These are phyloP conservation scores for Bathynomus jamesi DNA, from an alignment of 1,140 invertebrate species.

Conservation along the genomic window DNA sequence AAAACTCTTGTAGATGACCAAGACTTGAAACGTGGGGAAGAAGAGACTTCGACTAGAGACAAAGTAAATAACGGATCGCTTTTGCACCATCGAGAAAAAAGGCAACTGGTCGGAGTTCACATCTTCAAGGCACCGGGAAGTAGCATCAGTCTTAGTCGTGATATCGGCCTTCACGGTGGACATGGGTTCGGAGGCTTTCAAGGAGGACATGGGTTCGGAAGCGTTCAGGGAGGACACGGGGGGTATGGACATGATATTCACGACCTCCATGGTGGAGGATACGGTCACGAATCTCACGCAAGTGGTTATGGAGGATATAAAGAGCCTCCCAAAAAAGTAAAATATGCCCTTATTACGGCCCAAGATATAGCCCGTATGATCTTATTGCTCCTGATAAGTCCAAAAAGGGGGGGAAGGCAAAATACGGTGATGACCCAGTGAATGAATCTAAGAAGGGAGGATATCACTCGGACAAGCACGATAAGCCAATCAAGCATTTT, in stretches of 20 bases:
- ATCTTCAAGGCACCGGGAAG: not conserved
- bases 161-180: not conserved
- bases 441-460: conserved; percentile 21
- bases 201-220: not conserved
- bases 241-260: not conserved
- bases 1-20: too few relatives aligned
- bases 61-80: not conserved
- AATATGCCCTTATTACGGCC: conserved; percentile 21
- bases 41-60: too few relatives aligned
- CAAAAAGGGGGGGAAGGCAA: conserved; percentile 23
- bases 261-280: not conserved
- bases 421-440: conserved; percentile 29
- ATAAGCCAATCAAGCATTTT: conserved; percentile 16
- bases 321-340: not conserved
- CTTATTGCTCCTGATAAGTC: conserved; percentile 19
- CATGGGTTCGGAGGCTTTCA: not conserved
- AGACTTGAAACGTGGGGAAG: too few relatives aligned
- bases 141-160: not conserved
- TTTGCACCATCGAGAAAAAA: not conserved
- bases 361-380: conserved; percentile 22
- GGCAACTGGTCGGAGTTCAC: not conserved
- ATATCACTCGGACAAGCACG: conserved; percentile 4
- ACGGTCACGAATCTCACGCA: not conserved
- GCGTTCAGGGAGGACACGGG: not conserved
- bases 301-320: not conserved